These are phyloP conservation scores for Dasypus novemcinctus DNA, from an alignment of 2,113 vertebrate genomes.

Conservation along the genomic window DNA sequence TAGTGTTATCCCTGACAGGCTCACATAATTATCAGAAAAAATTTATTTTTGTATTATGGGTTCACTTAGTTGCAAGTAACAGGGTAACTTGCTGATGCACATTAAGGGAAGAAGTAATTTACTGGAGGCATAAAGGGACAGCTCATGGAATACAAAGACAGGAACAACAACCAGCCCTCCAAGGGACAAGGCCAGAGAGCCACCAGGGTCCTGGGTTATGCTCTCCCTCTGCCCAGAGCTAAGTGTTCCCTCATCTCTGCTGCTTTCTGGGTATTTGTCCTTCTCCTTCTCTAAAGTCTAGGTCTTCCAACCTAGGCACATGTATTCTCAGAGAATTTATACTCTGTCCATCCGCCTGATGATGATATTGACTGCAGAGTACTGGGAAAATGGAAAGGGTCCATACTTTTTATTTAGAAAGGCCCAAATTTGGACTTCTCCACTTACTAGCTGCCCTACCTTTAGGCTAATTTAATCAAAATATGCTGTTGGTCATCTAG, in stretches of 20 bases:
- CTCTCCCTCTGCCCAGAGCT: neutral
- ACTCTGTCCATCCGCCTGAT: neutral
- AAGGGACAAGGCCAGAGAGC: neutral
- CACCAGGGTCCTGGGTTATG: neutral
- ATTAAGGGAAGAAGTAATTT: neutral
- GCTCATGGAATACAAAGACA: neutral
- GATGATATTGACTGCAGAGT: neutral
- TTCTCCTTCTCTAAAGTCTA: neutral
- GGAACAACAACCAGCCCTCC: neutral
- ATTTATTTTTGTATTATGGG: neutral
- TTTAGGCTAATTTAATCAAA: neutral
- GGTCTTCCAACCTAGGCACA: too few species aligned
- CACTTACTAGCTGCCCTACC: neutral
- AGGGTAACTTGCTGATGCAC: neutral
- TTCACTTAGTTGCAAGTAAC: neutral
- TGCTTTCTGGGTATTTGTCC: neutral
- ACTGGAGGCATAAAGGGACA: neutral
- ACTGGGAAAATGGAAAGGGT: neutral
- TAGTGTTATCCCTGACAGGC: neutral
- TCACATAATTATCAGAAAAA: neutral
- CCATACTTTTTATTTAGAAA: neutral
- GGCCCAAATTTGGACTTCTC: neutral
- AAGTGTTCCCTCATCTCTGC: neutral
- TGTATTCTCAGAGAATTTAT: neutral
- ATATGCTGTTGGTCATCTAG: neutral